These are phyloP conservation scores for Scytalopus superciliaris DNA, from an alignment of 2,113 vertebrate species.

Conservation along the genomic window DNA sequence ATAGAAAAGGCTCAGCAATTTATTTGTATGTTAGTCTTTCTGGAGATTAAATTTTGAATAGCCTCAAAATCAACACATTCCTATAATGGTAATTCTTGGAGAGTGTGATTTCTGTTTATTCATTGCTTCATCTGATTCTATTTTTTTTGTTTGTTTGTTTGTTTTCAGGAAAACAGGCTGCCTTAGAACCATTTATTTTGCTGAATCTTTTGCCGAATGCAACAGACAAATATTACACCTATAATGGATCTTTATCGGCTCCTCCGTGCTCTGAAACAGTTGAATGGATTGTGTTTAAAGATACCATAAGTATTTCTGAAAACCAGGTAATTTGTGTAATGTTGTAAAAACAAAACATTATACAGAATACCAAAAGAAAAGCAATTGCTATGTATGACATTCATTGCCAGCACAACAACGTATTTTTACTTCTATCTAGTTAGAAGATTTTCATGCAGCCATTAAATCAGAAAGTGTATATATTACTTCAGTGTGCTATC, in stretches of 20 bases:
- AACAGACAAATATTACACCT: constrained; percentile 92
- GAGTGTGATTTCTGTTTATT: neutral
- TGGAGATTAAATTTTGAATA: neutral
- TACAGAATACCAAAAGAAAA: neutral
- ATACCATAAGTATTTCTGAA: constrained; percentile 87
- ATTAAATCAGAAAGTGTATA: neutral
- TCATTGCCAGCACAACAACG: neutral
- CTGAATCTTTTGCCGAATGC: constrained; percentile 87
- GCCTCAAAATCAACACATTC: neutral
- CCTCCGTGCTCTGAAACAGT: constrained; percentile 93
- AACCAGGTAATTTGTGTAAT: constrained; percentile 80
- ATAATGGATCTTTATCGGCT: constrained; percentile 91
- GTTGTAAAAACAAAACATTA: neutral
- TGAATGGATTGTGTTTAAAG: constrained; percentile 95
- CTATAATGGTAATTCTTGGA: neutral
- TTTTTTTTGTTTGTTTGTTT: neutral
- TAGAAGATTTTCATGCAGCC: neutral
- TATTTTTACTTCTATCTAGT: neutral
- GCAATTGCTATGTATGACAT: neutral
- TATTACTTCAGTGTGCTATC: neutral
- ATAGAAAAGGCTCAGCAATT: neutral
- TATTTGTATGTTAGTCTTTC: neutral
- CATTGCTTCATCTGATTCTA: neutral
- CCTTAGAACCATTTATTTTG: constrained; percentile 81
- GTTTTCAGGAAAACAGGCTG: constrained; percentile 83